phyloP scores from a whole-genome alignment of 2,113 vertebrate species.

The Lutjanus erythropterus region DNA sequence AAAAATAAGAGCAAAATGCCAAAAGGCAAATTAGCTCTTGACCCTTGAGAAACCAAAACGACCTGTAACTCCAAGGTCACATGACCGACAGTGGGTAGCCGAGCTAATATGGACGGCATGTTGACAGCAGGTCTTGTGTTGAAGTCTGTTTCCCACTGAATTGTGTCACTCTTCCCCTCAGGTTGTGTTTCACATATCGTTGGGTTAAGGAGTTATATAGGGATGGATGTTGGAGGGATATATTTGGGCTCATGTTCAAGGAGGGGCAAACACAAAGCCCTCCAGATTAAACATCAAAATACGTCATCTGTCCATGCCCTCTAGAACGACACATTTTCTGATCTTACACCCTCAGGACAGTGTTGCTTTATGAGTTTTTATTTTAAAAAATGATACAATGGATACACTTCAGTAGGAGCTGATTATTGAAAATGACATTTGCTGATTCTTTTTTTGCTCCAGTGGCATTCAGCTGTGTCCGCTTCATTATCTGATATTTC shows the following conservation, averaged over 20 bases:
- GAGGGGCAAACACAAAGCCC: background rate
- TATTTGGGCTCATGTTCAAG: background rate
- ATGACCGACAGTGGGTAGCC: background rate
- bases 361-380: constrained; percentile 7
- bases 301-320: background rate
- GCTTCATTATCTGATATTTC: constrained; percentile 33
- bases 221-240: too few species aligned
- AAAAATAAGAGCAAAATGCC: too few species aligned
- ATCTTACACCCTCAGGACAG: background rate
- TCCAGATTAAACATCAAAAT: background rate
- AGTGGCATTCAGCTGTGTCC: constrained; percentile 25
- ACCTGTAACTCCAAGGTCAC: background rate
- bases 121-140: background rate
- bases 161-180: background rate
- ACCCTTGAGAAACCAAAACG: too few species aligned
- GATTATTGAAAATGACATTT: constrained; percentile 39
- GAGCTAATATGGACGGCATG: background rate
- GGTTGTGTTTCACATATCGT: background rate
- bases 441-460: background rate
- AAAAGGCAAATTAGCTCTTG: too few species aligned
- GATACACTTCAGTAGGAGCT: background rate
- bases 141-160: background rate
- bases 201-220: background rate
- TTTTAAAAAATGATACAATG: constrained; percentile 5
- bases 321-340: background rate